A percentile compares a stretch with the other conserved stretches of the same genome.
Conservation (phyloP, 2,797 vertebrate genomes). For the Moxostoma hubbsi region DNA sequence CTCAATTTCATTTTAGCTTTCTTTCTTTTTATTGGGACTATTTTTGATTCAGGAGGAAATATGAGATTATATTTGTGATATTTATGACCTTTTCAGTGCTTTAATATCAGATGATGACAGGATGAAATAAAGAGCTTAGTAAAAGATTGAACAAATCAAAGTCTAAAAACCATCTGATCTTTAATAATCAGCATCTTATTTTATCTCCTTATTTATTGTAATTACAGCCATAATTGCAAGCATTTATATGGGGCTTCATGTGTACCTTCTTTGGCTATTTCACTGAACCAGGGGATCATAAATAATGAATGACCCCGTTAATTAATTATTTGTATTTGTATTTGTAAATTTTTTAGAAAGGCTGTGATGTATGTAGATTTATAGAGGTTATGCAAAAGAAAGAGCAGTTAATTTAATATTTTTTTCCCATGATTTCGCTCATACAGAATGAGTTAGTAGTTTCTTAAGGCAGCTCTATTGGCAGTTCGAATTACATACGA, state of each 20-base stretch:
- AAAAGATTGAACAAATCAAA: not conserved
- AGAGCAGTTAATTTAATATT: slow-evolving; percentile 25
- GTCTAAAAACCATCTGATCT: slow-evolving; percentile 30
- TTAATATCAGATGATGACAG: slow-evolving; percentile 21
- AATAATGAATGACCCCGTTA: not conserved
- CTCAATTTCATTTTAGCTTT: not conserved
- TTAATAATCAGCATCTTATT: slow-evolving; percentile 16
- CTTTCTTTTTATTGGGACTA: slow-evolving; percentile 3
- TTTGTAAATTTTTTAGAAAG: not conserved
- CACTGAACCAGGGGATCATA: no score
- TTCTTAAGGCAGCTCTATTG: not conserved
- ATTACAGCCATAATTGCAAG: slow-evolving; percentile 5
- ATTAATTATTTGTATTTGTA: no score
- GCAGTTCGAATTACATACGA: not conserved
- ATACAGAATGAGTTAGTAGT: not conserved
- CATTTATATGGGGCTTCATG: not conserved
- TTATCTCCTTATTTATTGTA: not conserved
- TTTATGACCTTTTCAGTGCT: slow-evolving; percentile 31
- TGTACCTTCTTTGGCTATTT: no score
- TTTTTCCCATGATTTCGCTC: slow-evolving; percentile 6
- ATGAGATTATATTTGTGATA: slow-evolving; percentile 35
- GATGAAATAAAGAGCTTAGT: slow-evolving; percentile 38
- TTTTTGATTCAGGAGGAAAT: slow-evolving; percentile 17
- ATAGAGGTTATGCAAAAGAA: slow-evolving; percentile 17
- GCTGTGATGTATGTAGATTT: not conserved